phyloP scores from a whole-genome alignment of 2,113 vertebrate species.

The Mellivora capensis region DNA sequence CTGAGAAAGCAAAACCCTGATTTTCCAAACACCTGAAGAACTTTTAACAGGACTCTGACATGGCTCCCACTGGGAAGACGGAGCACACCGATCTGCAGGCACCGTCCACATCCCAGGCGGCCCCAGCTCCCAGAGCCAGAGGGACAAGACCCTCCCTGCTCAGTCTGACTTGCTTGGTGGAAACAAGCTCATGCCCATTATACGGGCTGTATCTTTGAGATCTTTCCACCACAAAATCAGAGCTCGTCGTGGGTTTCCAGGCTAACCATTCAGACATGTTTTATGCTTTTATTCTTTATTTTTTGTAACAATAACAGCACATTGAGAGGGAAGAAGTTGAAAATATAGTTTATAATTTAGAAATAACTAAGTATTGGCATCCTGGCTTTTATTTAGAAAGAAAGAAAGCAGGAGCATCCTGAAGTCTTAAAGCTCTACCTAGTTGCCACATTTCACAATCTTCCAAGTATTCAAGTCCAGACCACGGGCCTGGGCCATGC shows the following conservation, averaged over 20 bases:
- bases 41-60: background rate
- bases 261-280: background rate
- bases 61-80: background rate
- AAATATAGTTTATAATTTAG: background rate
- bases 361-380: background rate
- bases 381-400: background rate
- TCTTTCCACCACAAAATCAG: background rate
- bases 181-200: background rate
- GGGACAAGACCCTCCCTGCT: background rate
- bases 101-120: background rate
- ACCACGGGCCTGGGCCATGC: accelerated
- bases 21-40: background rate
- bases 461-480: background rate
- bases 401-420: background rate
- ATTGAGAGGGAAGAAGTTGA: background rate
- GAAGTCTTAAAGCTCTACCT: background rate
- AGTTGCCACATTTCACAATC: background rate
- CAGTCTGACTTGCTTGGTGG: background rate
- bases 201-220: background rate
- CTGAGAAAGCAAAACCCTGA: background rate
- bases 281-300: background rate
- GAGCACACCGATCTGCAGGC: background rate
- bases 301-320: background rate
- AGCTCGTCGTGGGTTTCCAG: background rate
- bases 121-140: background rate